Conservation (phyloP, 2,797 vertebrate species). For the Leptoclinus maculatus region DNA sequence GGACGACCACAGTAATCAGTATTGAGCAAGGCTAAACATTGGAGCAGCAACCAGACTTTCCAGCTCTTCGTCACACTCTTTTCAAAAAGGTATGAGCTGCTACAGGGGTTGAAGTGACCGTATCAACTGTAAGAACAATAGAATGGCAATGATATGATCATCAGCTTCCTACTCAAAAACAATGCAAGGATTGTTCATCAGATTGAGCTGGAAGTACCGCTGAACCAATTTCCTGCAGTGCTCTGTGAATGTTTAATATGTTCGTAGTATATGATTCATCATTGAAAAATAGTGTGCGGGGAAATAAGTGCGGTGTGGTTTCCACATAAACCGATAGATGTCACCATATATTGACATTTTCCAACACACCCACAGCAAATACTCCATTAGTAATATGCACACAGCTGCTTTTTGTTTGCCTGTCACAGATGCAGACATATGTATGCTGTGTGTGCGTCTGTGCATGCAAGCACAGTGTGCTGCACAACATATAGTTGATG, state of each 20-base stretch:
- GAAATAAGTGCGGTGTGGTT: constrained; percentile 22
- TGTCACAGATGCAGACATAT: constrained; percentile 6
- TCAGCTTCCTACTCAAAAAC: not conserved
- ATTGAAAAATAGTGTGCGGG: not conserved
- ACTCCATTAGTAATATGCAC: not conserved
- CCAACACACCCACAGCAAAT: not conserved
- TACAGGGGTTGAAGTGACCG: not conserved
- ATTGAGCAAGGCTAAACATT: not conserved
- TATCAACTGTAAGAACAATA: not conserved
- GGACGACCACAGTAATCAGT: not conserved
- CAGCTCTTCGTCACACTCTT: not conserved
- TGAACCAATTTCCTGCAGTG: not conserved
- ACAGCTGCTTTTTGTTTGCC: not conserved
- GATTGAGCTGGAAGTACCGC: not conserved
- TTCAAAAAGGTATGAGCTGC: not conserved
- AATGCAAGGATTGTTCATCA: not conserved
- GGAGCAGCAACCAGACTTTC: not conserved
- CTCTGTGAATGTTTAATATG: not conserved
- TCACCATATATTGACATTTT: constrained; percentile 10
- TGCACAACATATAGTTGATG: not conserved
- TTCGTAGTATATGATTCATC: not conserved
- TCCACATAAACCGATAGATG: constrained; percentile 20
- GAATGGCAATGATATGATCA: not conserved
- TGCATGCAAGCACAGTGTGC: not conserved
- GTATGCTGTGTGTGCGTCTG: too few relatives aligned